Evolutionary conservation across 2,888 invertebrate genomes (phyloP), one percentile per base, ranked within the genome.

Genomic region (Autographa gamma): DNA sequence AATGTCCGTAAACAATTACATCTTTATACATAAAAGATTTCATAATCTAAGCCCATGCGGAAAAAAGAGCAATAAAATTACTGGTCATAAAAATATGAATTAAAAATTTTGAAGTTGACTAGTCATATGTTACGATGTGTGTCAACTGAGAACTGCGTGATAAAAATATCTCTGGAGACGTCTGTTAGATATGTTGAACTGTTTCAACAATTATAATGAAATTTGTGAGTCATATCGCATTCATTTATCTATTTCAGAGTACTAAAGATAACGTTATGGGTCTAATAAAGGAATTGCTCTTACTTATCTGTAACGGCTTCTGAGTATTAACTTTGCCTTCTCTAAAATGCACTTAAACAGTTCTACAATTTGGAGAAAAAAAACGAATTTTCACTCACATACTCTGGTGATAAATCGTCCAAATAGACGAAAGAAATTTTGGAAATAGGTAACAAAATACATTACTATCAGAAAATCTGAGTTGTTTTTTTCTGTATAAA

Each of bases 121-220:
- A 32, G 18, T 16, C 19, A 58, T 0, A 32, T 77, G 34, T 64
- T 64, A 54, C 38, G 16, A 72, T 66, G 56, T 74, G 48, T 65
- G 69, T 74, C 69, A 77, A 32, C 0, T 25, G 25, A 1, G 25
- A 77, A 32, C 0, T 25, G 25, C 3, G 25, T 34, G 43, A 69
- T 62, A 77, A 69, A 77, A 77, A 68, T 54, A 68, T 52, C 32
- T 13, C 31, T 59, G 58, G 61, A 31, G 56, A 58, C 25, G 58
- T 68, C 25, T 58, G 8, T n/a, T 43, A 58, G 63, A 77, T 77
- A 59, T 16, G 63, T 61, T 54, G 34, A 56, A 41, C 63, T 71
- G 19, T 60, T 38, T 14, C 16, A 60, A 60, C 58, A 7, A 43
- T 64, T 62, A 68, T 59, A 54, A 64, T 31, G 38, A 69, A 73